Evolutionary conservation across 2,113 vertebrate genomes (phyloP).

Genomic region (Tragelaphus buxtoni): DNA sequence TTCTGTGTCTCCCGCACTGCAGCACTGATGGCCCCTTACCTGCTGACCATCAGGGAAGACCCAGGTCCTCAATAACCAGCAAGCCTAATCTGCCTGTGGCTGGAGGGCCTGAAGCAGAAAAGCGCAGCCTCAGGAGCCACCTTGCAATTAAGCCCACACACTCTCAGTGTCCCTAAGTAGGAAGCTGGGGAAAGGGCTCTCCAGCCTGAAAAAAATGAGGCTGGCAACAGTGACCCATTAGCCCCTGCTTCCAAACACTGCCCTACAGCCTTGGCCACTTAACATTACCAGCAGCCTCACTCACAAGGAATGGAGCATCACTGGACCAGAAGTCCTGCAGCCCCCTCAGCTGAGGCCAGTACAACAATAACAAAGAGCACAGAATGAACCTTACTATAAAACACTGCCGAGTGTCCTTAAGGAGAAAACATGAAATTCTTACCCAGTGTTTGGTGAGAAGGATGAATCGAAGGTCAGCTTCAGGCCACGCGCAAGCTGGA

Average conservation of each 20-base stretch:
- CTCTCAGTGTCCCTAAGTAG: neutral
- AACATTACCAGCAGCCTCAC: neutral
- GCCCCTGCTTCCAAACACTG: neutral
- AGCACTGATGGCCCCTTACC: neutral
- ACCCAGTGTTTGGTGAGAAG: slow-evolving; percentile 99
- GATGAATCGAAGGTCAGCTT: slow-evolving; percentile 97
- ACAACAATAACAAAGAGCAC: neutral
- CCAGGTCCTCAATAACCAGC: neutral
- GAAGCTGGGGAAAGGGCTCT: neutral
- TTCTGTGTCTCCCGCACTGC: neutral
- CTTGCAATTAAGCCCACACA: too few relatives aligned
- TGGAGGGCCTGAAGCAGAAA: neutral
- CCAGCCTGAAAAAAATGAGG: neutral
- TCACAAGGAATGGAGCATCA: neutral
- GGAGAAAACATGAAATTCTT: slow-evolving; percentile 72
- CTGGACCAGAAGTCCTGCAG: neutral
- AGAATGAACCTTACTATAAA: neutral
- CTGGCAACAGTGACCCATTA: neutral
- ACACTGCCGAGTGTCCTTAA: neutral
- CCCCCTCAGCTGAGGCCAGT: neutral
- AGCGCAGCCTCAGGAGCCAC: neutral
- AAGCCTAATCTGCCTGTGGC: neutral
- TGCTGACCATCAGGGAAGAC: neutral
- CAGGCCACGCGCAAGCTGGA: slow-evolving; percentile 91
- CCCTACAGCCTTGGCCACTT: neutral